These are phyloP conservation scores for Mionectes olivaceus DNA, from an alignment of 2,797 vertebrate species.

Conservation along the genomic window DNA sequence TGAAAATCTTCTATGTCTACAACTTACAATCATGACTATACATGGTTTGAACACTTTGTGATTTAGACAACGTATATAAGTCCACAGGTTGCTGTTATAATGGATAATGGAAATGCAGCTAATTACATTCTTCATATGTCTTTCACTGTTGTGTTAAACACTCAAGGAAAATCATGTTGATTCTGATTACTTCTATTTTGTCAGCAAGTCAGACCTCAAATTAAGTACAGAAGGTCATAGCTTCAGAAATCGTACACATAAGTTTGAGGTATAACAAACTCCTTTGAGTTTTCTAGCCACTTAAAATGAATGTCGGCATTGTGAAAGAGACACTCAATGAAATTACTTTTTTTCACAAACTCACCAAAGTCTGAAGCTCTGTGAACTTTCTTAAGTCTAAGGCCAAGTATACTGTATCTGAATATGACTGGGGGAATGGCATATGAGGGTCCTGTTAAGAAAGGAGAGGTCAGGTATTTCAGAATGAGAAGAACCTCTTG, in stretches of 20 bases:
- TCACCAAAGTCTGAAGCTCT: neutral
- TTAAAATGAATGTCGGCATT: neutral
- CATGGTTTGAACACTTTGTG: neutral
- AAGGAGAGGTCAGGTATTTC: neutral
- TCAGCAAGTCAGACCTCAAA: neutral
- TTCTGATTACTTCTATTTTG: neutral
- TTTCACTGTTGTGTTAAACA: neutral
- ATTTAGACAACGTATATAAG: neutral
- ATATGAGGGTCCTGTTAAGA: neutral
- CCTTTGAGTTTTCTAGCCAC: neutral
- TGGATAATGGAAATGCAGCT: neutral
- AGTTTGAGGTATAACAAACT: neutral
- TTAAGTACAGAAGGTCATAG: neutral
- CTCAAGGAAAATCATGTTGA: neutral
- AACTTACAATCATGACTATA: neutral
- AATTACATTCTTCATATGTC: neutral
- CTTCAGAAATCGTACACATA: neutral
- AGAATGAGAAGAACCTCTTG: neutral
- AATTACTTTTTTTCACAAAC: neutral
- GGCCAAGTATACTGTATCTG: neutral
- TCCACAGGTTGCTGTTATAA: neutral
- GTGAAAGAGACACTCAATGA: neutral
- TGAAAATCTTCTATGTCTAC: constrained; percentile 8
- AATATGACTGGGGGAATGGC: rapidly evolving
- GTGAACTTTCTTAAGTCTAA: neutral